Conservation (phyloP, 2,888 invertebrate genomes). For the Antheraea yamamai region DNA sequence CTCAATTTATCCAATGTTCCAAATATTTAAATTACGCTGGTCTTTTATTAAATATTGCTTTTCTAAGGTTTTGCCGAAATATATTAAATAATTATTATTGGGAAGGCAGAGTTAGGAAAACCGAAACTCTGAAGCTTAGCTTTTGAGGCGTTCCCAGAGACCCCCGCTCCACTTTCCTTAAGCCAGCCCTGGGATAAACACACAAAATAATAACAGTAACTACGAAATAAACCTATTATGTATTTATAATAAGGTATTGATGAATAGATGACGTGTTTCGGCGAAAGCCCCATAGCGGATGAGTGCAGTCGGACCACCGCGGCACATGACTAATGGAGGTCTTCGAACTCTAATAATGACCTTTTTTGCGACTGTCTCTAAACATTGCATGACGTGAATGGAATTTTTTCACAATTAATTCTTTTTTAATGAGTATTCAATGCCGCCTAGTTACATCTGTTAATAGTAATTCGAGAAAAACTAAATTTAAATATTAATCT, state of each 20-base stretch:
- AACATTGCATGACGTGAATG: slow-evolving; percentile 12
- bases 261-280: slow-evolving; percentile 29
- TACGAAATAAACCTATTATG: slow-evolving; percentile 9
- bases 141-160: not conserved
- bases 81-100: too few relatives aligned
- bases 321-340: slow-evolving; percentile 39
- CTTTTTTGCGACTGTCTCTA: slow-evolving; percentile 18
- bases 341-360: slow-evolving; percentile 25
- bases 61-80: too few relatives aligned
- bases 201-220: slow-evolving; percentile 2
- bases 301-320: slow-evolving; percentile 29
- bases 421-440: slow-evolving; percentile 1
- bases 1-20: too few relatives aligned
- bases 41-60: too few relatives aligned
- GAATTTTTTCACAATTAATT: slow-evolving; percentile 15
- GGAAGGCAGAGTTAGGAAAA: too few relatives aligned
- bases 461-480: not conserved
- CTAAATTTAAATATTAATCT: too few relatives aligned
- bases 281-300: slow-evolving; percentile 35
- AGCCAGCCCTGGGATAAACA: not conserved
- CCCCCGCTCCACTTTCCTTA: not conserved
- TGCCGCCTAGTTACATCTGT: not conserved
- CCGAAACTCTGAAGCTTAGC: not conserved
- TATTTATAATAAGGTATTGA: slow-evolving; percentile 17
- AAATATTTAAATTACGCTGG: too few relatives aligned